phyloP scores from a whole-genome alignment of 2,113 vertebrate species.

The Rhinoderma darwinii region DNA sequence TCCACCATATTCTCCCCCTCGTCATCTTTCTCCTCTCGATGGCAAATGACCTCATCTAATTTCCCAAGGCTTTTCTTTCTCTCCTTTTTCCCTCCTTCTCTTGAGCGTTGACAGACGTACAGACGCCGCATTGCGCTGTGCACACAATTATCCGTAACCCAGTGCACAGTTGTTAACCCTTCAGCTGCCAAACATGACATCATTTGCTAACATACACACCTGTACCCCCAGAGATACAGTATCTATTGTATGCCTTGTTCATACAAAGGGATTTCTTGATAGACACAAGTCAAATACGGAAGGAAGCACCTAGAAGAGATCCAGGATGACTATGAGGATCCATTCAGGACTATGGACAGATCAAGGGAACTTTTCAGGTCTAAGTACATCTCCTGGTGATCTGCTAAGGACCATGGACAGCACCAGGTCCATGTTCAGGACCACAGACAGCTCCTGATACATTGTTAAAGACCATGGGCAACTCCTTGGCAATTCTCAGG shows the following conservation, averaged over 20 bases:
- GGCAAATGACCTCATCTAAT: slow-evolving; percentile 26
- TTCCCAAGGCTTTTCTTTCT: slow-evolving; percentile 6
- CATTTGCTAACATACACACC: not conserved
- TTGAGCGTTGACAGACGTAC: not conserved
- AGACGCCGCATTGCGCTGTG: slow-evolving; percentile 39
- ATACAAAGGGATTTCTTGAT: not conserved
- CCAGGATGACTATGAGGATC: not conserved
- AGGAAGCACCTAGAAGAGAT: not conserved
- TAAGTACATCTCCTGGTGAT: too few relatives aligned
- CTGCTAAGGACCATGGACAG: too few relatives aligned
- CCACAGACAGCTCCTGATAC: not conserved
- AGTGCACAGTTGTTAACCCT: not conserved
- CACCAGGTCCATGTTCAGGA: not conserved
- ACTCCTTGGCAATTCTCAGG: not conserved
- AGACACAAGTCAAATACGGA: not conserved
- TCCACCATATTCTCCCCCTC: slow-evolving; percentile 4
- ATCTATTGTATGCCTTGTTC: not conserved
- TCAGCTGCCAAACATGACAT: not conserved
- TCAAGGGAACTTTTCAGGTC: not conserved
- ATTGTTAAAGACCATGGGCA: not conserved
- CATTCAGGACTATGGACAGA: not conserved
- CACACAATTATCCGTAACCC: slow-evolving; percentile 41
- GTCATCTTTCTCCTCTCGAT: not conserved
- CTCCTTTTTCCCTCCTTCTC: not conserved
- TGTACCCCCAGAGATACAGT: not conserved